Base-by-base conservation (phyloP, 2,797 vertebrate genomes). In the Semotilus atromaculatus region DNA sequence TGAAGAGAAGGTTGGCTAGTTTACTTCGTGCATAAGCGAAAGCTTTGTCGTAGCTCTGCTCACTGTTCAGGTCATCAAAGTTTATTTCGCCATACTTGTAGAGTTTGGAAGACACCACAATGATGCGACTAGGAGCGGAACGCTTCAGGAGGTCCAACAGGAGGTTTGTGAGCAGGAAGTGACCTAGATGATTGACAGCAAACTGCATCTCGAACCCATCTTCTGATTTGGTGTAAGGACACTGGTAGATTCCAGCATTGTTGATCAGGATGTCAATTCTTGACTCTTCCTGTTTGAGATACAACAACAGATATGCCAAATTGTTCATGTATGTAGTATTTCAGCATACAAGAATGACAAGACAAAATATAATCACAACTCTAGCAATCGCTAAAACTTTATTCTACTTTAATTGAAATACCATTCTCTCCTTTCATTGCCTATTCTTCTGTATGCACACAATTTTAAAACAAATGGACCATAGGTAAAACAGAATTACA, bases 201-300 rank as follows among this genome's bases (percentile, higher is more conserved):
- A 97, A 97, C 55, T 97, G 96, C 96, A 97, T 96, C 90, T 97
- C 96, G 86, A 97, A 97, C 5, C 96, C 96, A 55, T 97, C 96
- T 88, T 97, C 96, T 0, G 97, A 97, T 91, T 95, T 96, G 88
- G 91, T 93, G 84, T 97, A 96, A 0, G 97, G 96, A 81, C 97
- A 97, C 88, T 97, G 96, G 92, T 96, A 97, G 91, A 98, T 43
- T 0, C 97, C 97, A 0, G 97, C 97, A 0, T 97, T 98, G 91
- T 97, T 98, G 92, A 98, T 96, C 83, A 98, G 92, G 62, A 97
- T 96, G 75, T 98, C 96, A 68, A 98, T 60, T 40, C 90, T 93
- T 21, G 96, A 91, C 85, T 98, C 97, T 90, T 97, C 96, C 96
- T 98, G 87, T 80, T 58, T 29, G 19, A 78, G 19, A 79, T 66